These are phyloP conservation scores for Galeopsomyia nigrocyanea DNA, from an alignment of 2,888 invertebrate species.

Conservation along the genomic window DNA sequence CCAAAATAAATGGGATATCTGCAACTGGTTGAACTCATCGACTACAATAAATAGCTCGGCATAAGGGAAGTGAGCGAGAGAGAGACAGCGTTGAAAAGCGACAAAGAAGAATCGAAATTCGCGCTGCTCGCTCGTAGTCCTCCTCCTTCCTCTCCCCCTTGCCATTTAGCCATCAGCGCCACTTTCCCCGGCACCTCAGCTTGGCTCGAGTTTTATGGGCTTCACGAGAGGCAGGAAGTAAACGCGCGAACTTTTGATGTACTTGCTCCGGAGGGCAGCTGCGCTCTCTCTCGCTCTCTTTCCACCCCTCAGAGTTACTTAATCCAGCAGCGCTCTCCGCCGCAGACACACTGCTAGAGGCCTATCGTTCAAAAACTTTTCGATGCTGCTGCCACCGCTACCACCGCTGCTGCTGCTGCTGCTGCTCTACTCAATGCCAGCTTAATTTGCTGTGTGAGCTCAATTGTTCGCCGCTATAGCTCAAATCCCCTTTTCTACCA, in stretches of 20 bases:
- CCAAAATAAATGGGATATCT: too few species aligned
- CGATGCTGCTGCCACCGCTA: slow-evolving; percentile 20
- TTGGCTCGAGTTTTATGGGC: slow-evolving; percentile 56
- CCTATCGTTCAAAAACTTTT: slow-evolving; percentile 52
- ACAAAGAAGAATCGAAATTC: slow-evolving; percentile 32
- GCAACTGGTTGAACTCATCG: too few species aligned
- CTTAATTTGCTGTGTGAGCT: too few species aligned
- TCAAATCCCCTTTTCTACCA: too few species aligned
- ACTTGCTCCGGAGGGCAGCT: slow-evolving; percentile 55
- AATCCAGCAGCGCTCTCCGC: slow-evolving; percentile 39
- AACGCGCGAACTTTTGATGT: slow-evolving; percentile 60
- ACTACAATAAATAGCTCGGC: too few species aligned
- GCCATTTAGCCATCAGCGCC: slow-evolving; percentile 22
- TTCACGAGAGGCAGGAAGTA: slow-evolving; percentile 54
- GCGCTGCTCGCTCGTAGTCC: not conserved
- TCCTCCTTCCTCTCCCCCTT: not conserved
- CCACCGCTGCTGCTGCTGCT: too few species aligned
- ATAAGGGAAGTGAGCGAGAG: too few species aligned
- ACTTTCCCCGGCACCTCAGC: not conserved
- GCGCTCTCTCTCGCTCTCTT: slow-evolving; percentile 35
- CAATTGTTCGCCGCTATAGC: too few species aligned
- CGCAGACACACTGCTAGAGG: slow-evolving; percentile 45
- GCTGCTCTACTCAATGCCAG: too few species aligned
- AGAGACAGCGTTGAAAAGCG: not conserved
- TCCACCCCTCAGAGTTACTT: slow-evolving; percentile 50